Base-by-base conservation (phyloP, 2,113 vertebrate genomes). In the Guaruba guarouba region DNA sequence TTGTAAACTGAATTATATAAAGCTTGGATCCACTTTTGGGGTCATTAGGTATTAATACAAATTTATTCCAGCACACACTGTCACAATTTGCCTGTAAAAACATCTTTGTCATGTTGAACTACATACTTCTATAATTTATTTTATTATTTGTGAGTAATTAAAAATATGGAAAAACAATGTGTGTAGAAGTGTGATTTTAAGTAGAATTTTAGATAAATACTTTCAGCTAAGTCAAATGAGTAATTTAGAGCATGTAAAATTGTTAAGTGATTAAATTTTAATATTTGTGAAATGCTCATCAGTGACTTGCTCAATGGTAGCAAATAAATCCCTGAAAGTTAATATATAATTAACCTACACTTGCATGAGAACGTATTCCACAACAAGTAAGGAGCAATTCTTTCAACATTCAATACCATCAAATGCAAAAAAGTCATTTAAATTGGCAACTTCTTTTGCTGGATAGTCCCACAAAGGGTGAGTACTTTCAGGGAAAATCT, bases 61-160 rank as follows among this genome's bases (percentile, higher is more conserved):
- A 57, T 29, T 82, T 79, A 63, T 59, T 15, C 31, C 62, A 82
- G 31, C 1, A 8, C 15, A 67, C 11, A n/a, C 15, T 37, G 24
- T 76, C 39, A 79, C 18, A 46, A 49, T 29, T 13, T 43, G 24
- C 25, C 11, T 46, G 9, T 35, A 59, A 90, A 82, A 63, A 44
- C 5, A 37, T 61, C 27, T 88, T 62, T 68, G 9, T 67, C 0
- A 0, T 44, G 28, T 46, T 57, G 44, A 63, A 54, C 22, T 39
- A 49, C 16, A 25, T 44, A 57, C 8, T 44, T 57, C 41, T 6
- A 55, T 68, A 9, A 78, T 63, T 89, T 15, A 57, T 67, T 82
- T 70, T 67, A 39, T 29, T 52, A 37, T 44, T 71, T 22, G 1
- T 76, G 6, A 64, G 11, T 59, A 63, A 74, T 44, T 70, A 54